Evolutionary conservation across 2,888 invertebrate species (phyloP).

Genomic region (Marasmarcha lunaedactyla): DNA sequence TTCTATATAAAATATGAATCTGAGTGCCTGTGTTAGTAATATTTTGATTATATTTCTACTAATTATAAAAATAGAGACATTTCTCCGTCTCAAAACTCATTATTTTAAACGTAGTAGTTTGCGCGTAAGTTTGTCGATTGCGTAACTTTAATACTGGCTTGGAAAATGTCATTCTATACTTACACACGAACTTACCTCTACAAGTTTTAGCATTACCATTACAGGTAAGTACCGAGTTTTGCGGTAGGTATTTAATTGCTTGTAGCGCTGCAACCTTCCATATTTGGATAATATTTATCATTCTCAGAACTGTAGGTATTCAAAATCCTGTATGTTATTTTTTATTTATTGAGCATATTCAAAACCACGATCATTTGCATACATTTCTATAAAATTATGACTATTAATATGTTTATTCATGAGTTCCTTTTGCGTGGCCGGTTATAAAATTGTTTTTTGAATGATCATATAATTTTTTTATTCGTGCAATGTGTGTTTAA

Average conservation of each 20-base stretch:
- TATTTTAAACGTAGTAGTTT: too few species aligned
- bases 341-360: neutral
- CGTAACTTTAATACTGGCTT: conserved; percentile 56
- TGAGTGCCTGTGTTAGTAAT: too few species aligned
- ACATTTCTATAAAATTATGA: conserved; percentile 1
- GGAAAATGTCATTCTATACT: conserved; percentile 4
- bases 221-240: conserved; percentile 32
- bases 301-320: conserved; percentile 14
- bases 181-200: conserved; percentile 10
- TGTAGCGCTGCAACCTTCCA: conserved; percentile 26
- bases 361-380: too few species aligned
- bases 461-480: conserved; percentile 3
- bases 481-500: too few species aligned
- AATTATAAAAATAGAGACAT: too few species aligned
- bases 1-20: too few species aligned
- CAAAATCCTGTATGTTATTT: neutral
- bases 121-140: conserved; percentile 57
- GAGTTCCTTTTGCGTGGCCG: too few species aligned
- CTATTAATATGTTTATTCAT: neutral
- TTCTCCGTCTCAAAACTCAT: too few species aligned
- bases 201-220: conserved; percentile 32
- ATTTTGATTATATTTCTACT: too few species aligned
- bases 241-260: conserved; percentile 31
- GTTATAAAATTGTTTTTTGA: too few species aligned
- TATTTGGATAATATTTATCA: conserved; percentile 27